Percentiles rank a stretch among this genome's conserved stretches.
phyloP scores from a whole-genome alignment of 2,797 vertebrate species.

The Premnoplex brunnescens region DNA sequence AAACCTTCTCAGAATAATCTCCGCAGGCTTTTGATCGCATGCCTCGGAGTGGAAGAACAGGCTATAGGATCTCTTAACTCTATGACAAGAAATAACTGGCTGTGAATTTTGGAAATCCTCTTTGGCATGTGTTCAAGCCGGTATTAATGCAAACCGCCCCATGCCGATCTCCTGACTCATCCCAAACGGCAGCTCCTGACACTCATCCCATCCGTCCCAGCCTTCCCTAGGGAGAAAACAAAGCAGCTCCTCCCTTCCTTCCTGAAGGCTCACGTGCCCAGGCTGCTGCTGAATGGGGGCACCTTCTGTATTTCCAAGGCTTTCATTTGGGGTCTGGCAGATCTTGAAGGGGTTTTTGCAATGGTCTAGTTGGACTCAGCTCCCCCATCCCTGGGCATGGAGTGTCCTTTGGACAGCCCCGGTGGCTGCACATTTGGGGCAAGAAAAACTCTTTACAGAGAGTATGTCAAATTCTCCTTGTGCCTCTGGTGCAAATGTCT shows the following conservation, averaged over 20 bases:
- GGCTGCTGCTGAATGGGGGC: not conserved
- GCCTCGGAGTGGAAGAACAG: conserved; percentile 6
- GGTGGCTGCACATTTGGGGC: not conserved
- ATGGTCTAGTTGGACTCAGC: not conserved
- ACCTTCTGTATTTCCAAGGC: not conserved
- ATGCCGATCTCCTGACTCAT: conserved; percentile 52
- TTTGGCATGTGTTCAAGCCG: not conserved
- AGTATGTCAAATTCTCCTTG: not conserved
- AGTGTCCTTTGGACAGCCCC: not conserved
- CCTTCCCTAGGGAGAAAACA: conserved; percentile 26
- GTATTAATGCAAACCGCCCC: conserved; percentile 17
- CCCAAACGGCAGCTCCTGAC: not conserved
- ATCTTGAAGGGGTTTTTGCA: not conserved
- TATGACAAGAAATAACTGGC: conserved; percentile 38
- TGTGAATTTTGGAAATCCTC: conserved; percentile 62
- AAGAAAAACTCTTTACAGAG: not conserved
- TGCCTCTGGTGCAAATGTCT: not conserved
- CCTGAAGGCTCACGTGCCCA: not conserved
- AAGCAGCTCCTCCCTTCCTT: conserved; percentile 64
- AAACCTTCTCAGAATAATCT: not conserved
- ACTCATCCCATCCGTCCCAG: not conserved
- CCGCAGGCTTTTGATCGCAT: not conserved
- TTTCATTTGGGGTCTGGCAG: not conserved
- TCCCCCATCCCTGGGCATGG: not conserved
- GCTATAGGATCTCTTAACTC: conserved; percentile 10